A percentile compares a stretch with the other conserved stretches of the same genome.
These are phyloP conservation scores for Oryctolagus cuniculus DNA, from an alignment of 2,113 vertebrate genomes.

Conservation along the genomic window mOryCun1.1 NC_091432.1:235256501-235257000, in stretches of 20 bases:
- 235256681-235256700: too few species aligned
- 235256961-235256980: too few species aligned
- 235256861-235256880: background rate
- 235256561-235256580: too few species aligned
- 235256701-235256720: background rate
- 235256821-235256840: background rate
- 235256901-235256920: too few species aligned
- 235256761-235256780: background rate
- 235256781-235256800: background rate
- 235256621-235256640: too few species aligned
- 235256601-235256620: too few species aligned
- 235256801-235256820: background rate
- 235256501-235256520: background rate
- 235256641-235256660: background rate
- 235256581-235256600: background rate
- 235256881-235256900: background rate
- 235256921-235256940: too few species aligned
- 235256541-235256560: background rate
- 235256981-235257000: too few species aligned
- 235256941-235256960: too few species aligned
- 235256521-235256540: background rate
- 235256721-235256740: fast-evolving
- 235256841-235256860: background rate
- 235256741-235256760: background rate
- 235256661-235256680: background rate